Evolutionary conservation across 2,888 invertebrate species (phyloP).

Genomic region (Dolichomitus sp.): DNA sequence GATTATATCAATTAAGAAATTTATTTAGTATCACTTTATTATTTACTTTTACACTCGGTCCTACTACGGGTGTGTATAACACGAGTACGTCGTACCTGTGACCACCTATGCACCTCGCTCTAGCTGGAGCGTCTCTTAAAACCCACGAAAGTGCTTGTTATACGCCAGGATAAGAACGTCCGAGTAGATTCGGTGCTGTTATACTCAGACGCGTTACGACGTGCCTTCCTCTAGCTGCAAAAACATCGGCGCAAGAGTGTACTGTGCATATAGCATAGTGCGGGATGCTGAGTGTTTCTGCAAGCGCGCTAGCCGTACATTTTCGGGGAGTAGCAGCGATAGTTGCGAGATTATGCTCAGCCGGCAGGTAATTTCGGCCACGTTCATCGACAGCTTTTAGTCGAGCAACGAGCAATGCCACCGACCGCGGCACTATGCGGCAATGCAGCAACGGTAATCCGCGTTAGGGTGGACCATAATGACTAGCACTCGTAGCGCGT

Average conservation of each 20-base stretch:
- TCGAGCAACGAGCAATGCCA: constrained; percentile 24
- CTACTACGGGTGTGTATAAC: constrained; percentile 24
- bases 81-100: constrained; percentile 16
- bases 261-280: background rate
- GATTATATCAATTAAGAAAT: too few relatives aligned
- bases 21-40: too few relatives aligned
- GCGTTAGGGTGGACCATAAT: constrained; percentile 50
- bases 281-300: background rate
- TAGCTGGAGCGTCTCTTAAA: constrained; percentile 23
- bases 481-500: constrained; percentile 30
- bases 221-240: background rate
- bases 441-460: constrained; percentile 45
- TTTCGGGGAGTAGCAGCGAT: constrained; percentile 10
- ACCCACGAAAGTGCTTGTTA: constrained; percentile 50
- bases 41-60: constrained; percentile 47
- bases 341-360: constrained; percentile 46
- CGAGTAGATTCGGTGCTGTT: constrained; percentile 42
- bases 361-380: constrained; percentile 47
- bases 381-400: constrained; percentile 58
- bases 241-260: background rate
- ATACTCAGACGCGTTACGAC: constrained; percentile 39
- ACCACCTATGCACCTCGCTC: constrained; percentile 5
- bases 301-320: background rate
- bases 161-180: constrained; percentile 38
- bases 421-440: background rate